Base-by-base conservation (phyloP, 1,140 invertebrate species). In the Lepidostoma basale region DNA sequence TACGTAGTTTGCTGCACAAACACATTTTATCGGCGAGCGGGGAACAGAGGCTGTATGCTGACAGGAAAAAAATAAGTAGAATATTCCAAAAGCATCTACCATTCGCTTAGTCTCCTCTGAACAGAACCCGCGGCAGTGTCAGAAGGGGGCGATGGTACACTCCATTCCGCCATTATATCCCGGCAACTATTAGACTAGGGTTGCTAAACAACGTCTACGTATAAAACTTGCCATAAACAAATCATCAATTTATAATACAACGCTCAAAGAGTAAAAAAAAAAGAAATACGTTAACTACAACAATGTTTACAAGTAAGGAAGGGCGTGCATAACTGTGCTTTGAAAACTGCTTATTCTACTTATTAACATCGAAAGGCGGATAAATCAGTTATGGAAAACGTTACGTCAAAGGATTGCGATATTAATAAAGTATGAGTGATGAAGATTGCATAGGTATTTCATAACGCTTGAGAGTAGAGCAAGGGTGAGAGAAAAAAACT, bases 11-110 rank as follows among this genome's bases (percentile, higher is more conserved):
- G 70, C 42, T 65, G 62, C 62, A 68, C 67, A 69, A 68, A 72
- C 69, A 72, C 62, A 68, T 68, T 65, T 72, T 72, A 69, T 69
- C 70, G 54, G n/a, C 54, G 49, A 60, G 58, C 36, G 39, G 68
- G 68, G 58, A 63, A 60, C 20, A 42, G 62, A 63, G 45, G 62
- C 42, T 56, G 42, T 39, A 69, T 33, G 58, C 67, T 62, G 62
- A 52, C 33, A 59, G 65, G 54, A 62, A 66, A 66, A 66, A 62
- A 58, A 63, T 63, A 62, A 68, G 49, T 22, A 68, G 42, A 59
- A 40, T 36, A 56, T 54, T 68, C 49, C 52, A 59, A 62, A 71
- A 45, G 64, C 69, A 47, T 52, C 58, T 40, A 59, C 62, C 40
- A 20, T 63, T 60, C 22, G 44, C 56, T 60, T 36, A 42, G 16